Conservation (phyloP, 2,797 vertebrate genomes). For the Ciconia nigra region DNA sequence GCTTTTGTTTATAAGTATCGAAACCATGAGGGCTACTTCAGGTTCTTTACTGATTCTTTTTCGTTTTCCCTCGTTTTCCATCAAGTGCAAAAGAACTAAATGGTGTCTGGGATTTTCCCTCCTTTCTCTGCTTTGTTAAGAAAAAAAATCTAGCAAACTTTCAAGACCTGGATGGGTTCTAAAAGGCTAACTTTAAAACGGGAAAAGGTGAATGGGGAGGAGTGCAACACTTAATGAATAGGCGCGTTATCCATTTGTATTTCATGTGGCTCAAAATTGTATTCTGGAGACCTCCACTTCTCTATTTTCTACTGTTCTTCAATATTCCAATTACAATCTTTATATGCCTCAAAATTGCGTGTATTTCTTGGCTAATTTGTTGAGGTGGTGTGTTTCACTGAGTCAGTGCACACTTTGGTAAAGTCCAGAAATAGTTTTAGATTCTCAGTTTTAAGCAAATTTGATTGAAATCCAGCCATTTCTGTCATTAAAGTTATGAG, state of each 20-base stretch:
- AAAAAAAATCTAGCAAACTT: neutral
- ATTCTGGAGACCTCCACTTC: neutral
- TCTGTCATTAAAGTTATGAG: neutral
- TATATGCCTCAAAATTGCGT: neutral
- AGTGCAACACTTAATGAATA: neutral
- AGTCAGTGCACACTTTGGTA: neutral
- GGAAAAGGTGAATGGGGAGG: neutral
- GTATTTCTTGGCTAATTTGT: neutral
- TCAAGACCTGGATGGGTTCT: neutral
- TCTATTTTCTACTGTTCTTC: neutral
- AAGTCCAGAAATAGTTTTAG: neutral
- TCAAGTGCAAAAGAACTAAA: neutral
- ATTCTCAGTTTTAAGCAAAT: neutral
- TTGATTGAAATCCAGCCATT: neutral
- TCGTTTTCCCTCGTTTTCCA: neutral
- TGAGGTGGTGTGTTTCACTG: neutral
- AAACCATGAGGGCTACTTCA: neutral
- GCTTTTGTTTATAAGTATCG: neutral
- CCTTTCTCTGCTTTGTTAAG: neutral
- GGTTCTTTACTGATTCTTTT: neutral
- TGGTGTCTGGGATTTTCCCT: neutral
- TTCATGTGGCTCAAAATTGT: neutral
- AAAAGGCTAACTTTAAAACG: neutral
- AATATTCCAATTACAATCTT: neutral
- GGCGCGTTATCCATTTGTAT: neutral